Evolutionary conservation across 2,113 vertebrate genomes (phyloP).

Genomic region (Zingel zingel): DNA sequence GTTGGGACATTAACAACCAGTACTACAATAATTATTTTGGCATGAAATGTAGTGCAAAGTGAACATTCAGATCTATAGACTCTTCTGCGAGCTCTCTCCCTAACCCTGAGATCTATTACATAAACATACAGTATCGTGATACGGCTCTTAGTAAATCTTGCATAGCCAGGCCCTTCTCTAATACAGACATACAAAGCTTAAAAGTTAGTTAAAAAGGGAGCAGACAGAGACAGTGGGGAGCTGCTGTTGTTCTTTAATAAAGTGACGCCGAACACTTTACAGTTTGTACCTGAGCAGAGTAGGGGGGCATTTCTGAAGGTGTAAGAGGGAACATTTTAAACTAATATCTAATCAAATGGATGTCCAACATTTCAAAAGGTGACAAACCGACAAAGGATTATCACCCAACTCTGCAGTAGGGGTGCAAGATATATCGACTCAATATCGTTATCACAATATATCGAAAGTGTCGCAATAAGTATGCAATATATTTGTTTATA

Average conservation of each 20-base stretch:
- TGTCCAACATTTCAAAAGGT: not conserved
- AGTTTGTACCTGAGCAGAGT: too few relatives aligned
- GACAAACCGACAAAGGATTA: too few relatives aligned
- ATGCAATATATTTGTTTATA: too few relatives aligned
- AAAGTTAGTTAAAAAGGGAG: not conserved
- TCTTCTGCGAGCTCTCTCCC: too few relatives aligned
- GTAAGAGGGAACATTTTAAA: not conserved
- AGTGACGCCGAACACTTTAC: not conserved
- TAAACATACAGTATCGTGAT: not conserved
- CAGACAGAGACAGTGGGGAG: not conserved
- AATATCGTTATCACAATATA: too few relatives aligned
- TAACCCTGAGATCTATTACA: not conserved
- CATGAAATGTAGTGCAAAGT: not conserved
- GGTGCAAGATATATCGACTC: too few relatives aligned
- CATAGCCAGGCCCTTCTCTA: too few relatives aligned
- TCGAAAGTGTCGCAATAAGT: too few relatives aligned
- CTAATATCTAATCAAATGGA: not conserved
- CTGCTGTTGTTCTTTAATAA: not conserved
- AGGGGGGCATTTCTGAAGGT: not conserved
- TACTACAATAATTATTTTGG: not conserved
- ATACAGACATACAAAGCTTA: not conserved
- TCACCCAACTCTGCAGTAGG: too few relatives aligned
- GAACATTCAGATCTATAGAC: not conserved
- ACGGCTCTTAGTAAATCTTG: not conserved
- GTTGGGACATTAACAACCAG: not conserved